phyloP scores from a whole-genome alignment of 2,888 invertebrate genomes.

The Leuctra nigra region DNA sequence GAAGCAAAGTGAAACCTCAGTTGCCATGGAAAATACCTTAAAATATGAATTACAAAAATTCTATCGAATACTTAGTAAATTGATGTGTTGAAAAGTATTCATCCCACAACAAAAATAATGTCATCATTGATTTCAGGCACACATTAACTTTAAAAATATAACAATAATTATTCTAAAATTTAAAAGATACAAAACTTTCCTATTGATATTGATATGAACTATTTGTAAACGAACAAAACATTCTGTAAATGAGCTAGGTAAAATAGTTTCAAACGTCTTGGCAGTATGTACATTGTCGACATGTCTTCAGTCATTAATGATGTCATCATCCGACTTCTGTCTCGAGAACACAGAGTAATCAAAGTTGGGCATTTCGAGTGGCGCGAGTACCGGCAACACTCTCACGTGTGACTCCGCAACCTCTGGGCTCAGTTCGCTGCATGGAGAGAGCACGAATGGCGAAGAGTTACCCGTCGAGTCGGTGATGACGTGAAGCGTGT shows the following conservation, averaged over 20 bases:
- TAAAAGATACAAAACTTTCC: no score
- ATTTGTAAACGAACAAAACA: background rate
- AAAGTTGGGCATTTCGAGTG: slow-evolving; percentile 56
- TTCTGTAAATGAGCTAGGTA: background rate
- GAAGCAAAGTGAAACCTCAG: no score
- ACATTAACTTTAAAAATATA: no score
- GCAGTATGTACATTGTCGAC: no score
- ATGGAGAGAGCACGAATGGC: slow-evolving; percentile 34
- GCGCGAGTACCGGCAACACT: slow-evolving; percentile 46
- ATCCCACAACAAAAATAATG: no score
- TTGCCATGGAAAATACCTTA: no score
- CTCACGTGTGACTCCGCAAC: slow-evolving; percentile 23
- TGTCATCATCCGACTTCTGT: background rate
- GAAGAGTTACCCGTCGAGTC: slow-evolving; percentile 33
- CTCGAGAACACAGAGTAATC: slow-evolving; percentile 41
- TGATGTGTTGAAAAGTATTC: no score
- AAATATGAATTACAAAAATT: no score
- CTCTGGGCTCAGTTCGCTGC: slow-evolving; percentile 33
- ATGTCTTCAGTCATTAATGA: no score
- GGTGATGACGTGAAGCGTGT: slow-evolving; percentile 28
- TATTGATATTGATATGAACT: background rate
- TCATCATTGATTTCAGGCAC: background rate
- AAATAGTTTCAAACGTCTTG: no score
- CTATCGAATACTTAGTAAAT: no score
- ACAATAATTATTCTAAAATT: no score